phyloP scores from a whole-genome alignment of 2,888 invertebrate species.

The Eristalis intricaria region DNA sequence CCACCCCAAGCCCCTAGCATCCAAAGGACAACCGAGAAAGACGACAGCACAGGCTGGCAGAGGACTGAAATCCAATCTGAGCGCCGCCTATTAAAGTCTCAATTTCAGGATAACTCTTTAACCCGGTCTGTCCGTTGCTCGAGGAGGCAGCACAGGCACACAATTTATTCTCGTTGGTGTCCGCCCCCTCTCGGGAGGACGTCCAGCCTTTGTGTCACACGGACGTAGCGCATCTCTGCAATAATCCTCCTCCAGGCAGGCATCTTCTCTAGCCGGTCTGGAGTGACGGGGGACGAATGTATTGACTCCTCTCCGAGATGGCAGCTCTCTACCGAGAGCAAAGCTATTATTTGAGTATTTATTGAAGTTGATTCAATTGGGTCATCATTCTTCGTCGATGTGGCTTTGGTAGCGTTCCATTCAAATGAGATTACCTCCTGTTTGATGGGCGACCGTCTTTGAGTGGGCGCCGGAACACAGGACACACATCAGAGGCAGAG shows the following conservation, averaged over 20 bases:
- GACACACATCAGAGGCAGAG: background rate
- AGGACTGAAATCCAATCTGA: slow-evolving; percentile 43
- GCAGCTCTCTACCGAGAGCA: slow-evolving; percentile 33
- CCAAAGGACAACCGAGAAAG: slow-evolving; percentile 8
- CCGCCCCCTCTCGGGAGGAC: background rate
- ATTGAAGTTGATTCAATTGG: slow-evolving; percentile 68
- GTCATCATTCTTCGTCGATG: slow-evolving; percentile 48
- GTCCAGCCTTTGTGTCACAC: slow-evolving; percentile 40
- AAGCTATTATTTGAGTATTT: slow-evolving; percentile 63
- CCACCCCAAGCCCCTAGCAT: background rate
- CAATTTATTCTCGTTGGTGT: background rate
- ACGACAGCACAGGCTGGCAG: background rate
- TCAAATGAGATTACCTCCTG: slow-evolving; percentile 55
- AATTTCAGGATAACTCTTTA: slow-evolving; percentile 53
- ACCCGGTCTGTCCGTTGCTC: background rate
- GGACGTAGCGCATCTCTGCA: slow-evolving; percentile 52
- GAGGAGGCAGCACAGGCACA: background rate
- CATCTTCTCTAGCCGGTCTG: slow-evolving; percentile 24
- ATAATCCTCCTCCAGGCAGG: slow-evolving; percentile 45
- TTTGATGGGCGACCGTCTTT: background rate
- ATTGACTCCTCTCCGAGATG: slow-evolving; percentile 10
- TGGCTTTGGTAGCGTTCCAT: slow-evolving; percentile 45
- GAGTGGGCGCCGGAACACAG: background rate
- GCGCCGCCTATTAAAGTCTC: slow-evolving; percentile 55
- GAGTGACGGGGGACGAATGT: background rate